Conservation (phyloP, 2,888 invertebrate genomes). For the Gastrophysa polygoni region DNA sequence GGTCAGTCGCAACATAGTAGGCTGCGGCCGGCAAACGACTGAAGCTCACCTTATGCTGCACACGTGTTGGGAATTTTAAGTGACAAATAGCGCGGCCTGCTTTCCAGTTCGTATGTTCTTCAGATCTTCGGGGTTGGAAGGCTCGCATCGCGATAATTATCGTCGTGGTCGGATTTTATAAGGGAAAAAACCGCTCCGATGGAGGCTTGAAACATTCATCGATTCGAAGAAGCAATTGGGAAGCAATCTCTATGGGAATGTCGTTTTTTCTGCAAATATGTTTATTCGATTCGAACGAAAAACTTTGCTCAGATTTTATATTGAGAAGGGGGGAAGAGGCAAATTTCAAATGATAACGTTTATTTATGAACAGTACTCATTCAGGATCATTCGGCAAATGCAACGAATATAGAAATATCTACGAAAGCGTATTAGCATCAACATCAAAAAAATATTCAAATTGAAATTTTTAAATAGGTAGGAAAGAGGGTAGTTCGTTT, state of each 20-base stretch:
- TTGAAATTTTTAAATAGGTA: too few relatives aligned
- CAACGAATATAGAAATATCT: too few relatives aligned
- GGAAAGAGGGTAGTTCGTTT: too few relatives aligned
- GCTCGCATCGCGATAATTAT: too few relatives aligned
- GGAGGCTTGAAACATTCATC: neutral
- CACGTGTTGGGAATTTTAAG: conserved; percentile 41
- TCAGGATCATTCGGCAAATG: too few relatives aligned
- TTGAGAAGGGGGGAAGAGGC: neutral
- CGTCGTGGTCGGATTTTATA: neutral
- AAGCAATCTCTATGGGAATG: neutral
- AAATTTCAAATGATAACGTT: neutral
- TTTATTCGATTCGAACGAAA: neutral
- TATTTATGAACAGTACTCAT: too few relatives aligned
- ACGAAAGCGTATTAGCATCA: too few relatives aligned
- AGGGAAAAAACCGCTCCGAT: neutral
- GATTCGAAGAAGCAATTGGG: neutral
- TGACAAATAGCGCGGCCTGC: conserved; percentile 30
- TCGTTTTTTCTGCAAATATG: neutral
- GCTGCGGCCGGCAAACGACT: conserved; percentile 23
- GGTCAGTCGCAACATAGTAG: conserved; percentile 12
- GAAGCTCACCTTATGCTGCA: conserved; percentile 41
- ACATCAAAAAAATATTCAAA: too few relatives aligned
- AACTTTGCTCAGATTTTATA: neutral
- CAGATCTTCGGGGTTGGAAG: neutral
- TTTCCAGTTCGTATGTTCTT: neutral